Base-by-base conservation (phyloP, 1,140 invertebrate species). In the Meloidogyne chitwoodi region DNA sequence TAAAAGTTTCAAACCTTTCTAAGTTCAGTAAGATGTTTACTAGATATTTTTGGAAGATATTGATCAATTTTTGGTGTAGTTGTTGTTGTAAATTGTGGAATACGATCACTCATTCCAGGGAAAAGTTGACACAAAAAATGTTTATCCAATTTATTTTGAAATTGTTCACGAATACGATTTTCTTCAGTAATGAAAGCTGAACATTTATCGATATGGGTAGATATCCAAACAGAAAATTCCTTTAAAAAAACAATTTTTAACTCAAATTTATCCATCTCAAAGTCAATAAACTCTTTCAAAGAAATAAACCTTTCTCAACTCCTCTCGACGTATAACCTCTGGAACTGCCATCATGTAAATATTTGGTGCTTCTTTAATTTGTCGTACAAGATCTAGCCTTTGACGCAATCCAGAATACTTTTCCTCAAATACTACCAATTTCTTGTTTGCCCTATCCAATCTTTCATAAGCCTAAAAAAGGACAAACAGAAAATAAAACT, bases 311-410 rank as follows among this genome's bases (percentile, higher is more conserved):
- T 77, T 78, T 80, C 68, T 68, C 22, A 78, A 38, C 67, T 75
- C 71, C 19, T 81, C 44, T 27, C 81, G 68, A n/a, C 81, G 48
- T 26, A 82, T 77, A 38, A 81, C 82, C 73, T 82, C 81, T 6
- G 81, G 38, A 5, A 84, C 81, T 27, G 82, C 75, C 24, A 83
- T 72, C 44, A 81, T 74, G 44, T 81, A 82, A 48, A 82, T 68
- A 24, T 81, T 84, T 26, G 81, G 81, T 3, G 81, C 75, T 68
- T 82, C 81, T 27, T 68, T 77, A 24, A 82, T 78, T 63, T 82
- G 81, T 68, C 82, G 67, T 14, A 83, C 73, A 27, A 82, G 69
- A 72, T 82, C 75, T 24, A 84, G 31, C 16, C 82, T 73, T 24
- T 82, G 74, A 0, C 80, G 74, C 19, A 82, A 69, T 19, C 79